These are phyloP conservation scores for Macropus fuliginosus DNA, from an alignment of 2,797 vertebrate genomes.

Conservation along the genomic window DNA sequence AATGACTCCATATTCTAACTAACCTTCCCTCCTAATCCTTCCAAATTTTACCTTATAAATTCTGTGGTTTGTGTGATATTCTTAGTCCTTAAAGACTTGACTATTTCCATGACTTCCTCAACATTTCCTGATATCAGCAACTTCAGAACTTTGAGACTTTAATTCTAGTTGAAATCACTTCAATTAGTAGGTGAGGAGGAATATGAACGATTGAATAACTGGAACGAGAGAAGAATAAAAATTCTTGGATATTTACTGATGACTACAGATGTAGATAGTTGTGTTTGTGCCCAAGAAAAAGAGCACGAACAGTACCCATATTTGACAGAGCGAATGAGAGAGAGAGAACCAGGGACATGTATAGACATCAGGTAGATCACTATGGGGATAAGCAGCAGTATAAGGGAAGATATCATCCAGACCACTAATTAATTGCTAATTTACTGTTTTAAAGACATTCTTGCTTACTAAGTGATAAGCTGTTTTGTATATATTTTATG, in stretches of 20 bases:
- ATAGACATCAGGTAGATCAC: background rate
- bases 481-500: too few relatives aligned
- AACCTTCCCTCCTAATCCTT: background rate
- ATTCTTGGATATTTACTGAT: background rate
- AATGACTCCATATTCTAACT: conserved; percentile 7
- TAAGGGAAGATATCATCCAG: too few relatives aligned
- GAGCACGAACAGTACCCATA: background rate
- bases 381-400: too few relatives aligned
- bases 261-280: background rate
- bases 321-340: background rate
- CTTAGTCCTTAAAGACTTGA: conserved; percentile 21
- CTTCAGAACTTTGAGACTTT: conserved; percentile 21
- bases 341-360: background rate
- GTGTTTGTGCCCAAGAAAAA: background rate
- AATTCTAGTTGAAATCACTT: background rate
- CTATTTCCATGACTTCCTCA: background rate
- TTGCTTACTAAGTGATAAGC: too few relatives aligned
- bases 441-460: too few relatives aligned
- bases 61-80: background rate
- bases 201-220: background rate
- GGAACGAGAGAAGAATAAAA: background rate
- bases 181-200: background rate
- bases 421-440: too few relatives aligned
- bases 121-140: conserved; percentile 25
- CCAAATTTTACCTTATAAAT: background rate